Evolutionary conservation across 2,797 vertebrate species (phyloP).

Genomic region (Takifugu ocellatus): DNA sequence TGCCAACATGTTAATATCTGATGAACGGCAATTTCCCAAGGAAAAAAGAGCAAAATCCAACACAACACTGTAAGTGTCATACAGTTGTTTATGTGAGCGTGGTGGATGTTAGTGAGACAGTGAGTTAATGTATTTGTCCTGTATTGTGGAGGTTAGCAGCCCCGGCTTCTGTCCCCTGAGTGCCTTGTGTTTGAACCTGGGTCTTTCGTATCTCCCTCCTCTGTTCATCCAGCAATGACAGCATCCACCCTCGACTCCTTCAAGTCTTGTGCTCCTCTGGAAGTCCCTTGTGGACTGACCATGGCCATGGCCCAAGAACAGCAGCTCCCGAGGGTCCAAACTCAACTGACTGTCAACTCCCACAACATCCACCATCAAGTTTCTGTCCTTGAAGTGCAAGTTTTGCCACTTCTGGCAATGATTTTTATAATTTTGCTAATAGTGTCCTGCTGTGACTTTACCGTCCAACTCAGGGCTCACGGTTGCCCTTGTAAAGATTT

Average conservation of each 20-base stretch:
- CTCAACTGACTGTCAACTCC: slow-evolving; percentile 49
- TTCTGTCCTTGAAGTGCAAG: slow-evolving; percentile 31
- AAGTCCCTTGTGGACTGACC: slow-evolving; percentile 54
- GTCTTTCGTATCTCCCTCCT: slow-evolving; percentile 53
- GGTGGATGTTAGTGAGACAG: not conserved
- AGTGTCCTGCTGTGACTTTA: slow-evolving; percentile 43
- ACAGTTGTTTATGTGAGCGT: not conserved
- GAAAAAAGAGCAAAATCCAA: too few species aligned
- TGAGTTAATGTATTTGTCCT: slow-evolving; percentile 10
- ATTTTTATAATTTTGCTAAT: slow-evolving; percentile 52
- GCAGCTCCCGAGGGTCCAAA: slow-evolving; percentile 47
- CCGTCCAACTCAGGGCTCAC: slow-evolving; percentile 40
- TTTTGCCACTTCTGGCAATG: slow-evolving; percentile 51
- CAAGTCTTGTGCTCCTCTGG: slow-evolving; percentile 33
- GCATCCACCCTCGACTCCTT: slow-evolving; percentile 39
- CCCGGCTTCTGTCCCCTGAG: slow-evolving; percentile 46
- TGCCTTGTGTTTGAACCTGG: slow-evolving; percentile 53
- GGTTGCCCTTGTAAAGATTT: slow-evolving; percentile 57
- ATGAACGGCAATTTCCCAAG: too few species aligned
- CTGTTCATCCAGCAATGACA: slow-evolving; percentile 76
- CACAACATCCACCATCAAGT: slow-evolving; percentile 33
- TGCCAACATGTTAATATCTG: too few species aligned
- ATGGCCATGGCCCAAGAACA: slow-evolving; percentile 57
- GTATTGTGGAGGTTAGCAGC: slow-evolving; percentile 40
- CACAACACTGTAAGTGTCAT: not conserved